These are phyloP conservation scores for Miniopterus natalensis DNA, from an alignment of 2,113 vertebrate genomes.

Conservation along the genomic window DNA sequence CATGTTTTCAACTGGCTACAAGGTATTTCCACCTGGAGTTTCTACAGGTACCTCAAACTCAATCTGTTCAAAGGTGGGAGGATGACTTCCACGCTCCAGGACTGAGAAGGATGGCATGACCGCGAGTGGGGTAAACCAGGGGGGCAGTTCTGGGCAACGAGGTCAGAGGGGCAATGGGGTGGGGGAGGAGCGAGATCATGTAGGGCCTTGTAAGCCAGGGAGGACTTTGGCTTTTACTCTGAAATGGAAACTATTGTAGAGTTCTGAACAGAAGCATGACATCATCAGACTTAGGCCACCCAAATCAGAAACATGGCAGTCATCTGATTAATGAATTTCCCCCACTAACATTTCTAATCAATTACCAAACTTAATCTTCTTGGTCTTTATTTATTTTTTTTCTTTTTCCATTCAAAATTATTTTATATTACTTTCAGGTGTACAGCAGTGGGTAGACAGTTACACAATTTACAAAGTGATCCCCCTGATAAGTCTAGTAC, in stretches of 20 bases:
- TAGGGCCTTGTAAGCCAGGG: not conserved
- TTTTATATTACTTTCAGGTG: not conserved
- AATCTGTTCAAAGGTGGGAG: not conserved
- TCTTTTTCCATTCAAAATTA: not conserved
- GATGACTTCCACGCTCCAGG: not conserved
- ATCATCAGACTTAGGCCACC: not conserved
- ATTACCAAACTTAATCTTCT: not conserved
- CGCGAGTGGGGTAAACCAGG: not conserved
- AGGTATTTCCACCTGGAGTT: not conserved
- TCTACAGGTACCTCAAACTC: not conserved
- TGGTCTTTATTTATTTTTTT: not conserved
- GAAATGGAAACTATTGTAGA: not conserved
- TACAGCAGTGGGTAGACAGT: not conserved
- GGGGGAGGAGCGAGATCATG: not conserved
- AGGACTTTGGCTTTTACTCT: not conserved
- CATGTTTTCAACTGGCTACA: not conserved
- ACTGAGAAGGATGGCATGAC: not conserved
- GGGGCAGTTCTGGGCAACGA: not conserved
- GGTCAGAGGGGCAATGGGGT: not conserved
- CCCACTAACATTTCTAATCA: not conserved
- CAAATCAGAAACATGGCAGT: not conserved
- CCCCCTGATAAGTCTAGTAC: not conserved
- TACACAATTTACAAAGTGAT: not conserved
- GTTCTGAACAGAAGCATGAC: not conserved
- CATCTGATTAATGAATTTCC: not conserved